Conservation (phyloP, 1,140 invertebrate genomes). For the Drosophila pectinifera region DNA sequence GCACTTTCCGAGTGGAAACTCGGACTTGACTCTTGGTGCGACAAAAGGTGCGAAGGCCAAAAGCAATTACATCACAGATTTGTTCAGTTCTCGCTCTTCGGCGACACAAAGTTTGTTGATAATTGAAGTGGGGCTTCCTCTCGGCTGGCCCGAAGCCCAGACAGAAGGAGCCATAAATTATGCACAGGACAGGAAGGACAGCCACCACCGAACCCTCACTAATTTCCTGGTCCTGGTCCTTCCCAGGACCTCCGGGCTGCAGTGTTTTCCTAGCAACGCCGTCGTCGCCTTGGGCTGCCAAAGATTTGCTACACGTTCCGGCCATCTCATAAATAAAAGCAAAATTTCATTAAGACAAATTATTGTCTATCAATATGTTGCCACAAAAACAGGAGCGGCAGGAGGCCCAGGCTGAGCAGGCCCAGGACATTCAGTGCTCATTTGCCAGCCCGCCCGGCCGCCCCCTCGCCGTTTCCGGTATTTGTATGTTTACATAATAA, state of each 20-base stretch:
- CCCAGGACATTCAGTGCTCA: conserved; percentile 46
- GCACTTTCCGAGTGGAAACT: conserved; percentile 27
- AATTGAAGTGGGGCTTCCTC: conserved; percentile 70
- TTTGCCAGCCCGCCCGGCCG: conserved; percentile 31
- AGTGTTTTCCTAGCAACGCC: conserved; percentile 68
- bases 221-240: conserved; percentile 64
- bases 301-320: conserved; percentile 65
- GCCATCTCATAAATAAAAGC: conserved; percentile 80
- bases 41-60: conserved; percentile 57
- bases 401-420: not conserved
- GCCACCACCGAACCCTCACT: conserved; percentile 52
- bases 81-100: conserved; percentile 14
- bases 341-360: conserved; percentile 84
- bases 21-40: conserved; percentile 53
- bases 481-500: conserved; percentile 82
- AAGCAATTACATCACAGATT: conserved; percentile 70
- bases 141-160: conserved; percentile 25
- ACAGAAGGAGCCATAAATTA: conserved; percentile 78
- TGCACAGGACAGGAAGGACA: conserved; percentile 75
- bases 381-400: conserved; percentile 28
- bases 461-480: conserved; percentile 32
- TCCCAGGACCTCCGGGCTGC: conserved; percentile 40
- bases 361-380: conserved; percentile 85
- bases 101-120: conserved; percentile 47
- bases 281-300: conserved; percentile 23